Evolutionary conservation across 2,113 vertebrate species (phyloP).

Genomic region (Neogobius melanostomus): DNA sequence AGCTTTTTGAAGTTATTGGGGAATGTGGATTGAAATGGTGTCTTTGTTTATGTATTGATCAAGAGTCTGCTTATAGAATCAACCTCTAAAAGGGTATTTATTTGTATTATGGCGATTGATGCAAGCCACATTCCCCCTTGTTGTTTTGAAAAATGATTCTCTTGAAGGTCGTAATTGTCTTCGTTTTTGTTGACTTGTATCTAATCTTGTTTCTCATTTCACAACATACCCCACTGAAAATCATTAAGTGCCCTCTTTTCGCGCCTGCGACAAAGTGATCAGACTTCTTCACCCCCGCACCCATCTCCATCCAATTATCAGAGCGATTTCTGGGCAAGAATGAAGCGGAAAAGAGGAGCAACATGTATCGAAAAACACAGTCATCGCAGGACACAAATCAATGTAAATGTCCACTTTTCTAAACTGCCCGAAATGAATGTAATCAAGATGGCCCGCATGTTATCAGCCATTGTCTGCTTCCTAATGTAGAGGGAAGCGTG

Average conservation of each 20-base stretch:
- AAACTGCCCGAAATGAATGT: constrained; percentile 1
- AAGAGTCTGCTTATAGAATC: no score
- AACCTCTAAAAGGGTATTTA: no score
- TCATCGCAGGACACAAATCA: constrained; percentile 1
- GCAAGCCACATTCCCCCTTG: neutral
- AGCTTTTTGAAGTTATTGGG: no score
- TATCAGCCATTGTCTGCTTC: neutral
- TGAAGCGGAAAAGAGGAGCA: neutral
- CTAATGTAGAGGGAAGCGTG: no score
- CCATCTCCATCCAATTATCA: neutral
- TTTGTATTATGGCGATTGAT: no score
- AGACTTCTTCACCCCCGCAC: neutral
- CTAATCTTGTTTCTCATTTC: neutral
- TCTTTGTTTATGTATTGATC: no score
- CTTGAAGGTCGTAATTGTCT: neutral
- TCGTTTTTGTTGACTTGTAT: neutral
- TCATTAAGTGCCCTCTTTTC: neutral
- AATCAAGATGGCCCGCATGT: neutral
- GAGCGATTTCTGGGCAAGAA: neutral
- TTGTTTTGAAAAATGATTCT: neutral
- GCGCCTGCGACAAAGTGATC: neutral
- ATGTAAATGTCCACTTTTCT: constrained; percentile 11
- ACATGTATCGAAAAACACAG: constrained; percentile 1
- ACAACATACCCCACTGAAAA: neutral
- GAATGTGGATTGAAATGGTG: no score